Percentiles rank a stretch among this genome's conserved stretches.
Evolutionary conservation across 2,113 vertebrate genomes (phyloP).

Genomic region (Hippopotamus amphibius): DNA sequence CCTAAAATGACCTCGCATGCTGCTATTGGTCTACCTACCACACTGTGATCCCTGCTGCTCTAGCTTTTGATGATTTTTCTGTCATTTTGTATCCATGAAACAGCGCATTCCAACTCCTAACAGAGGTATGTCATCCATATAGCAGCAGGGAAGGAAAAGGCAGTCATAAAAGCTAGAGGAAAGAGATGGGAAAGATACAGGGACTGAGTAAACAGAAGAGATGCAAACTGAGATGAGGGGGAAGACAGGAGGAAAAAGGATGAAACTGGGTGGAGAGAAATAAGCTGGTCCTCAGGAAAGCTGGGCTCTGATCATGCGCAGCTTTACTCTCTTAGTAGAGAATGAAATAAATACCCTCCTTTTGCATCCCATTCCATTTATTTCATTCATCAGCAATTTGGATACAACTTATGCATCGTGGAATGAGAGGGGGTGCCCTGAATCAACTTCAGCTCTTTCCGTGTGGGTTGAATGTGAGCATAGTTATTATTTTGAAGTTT

Average conservation of each 20-base stretch:
- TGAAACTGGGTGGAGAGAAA: neutral
- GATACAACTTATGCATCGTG: neutral
- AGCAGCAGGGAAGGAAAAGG: neutral
- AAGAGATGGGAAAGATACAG: neutral
- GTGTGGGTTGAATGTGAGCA: neutral
- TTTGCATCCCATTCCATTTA: neutral
- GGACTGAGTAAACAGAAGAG: neutral
- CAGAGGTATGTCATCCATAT: neutral
- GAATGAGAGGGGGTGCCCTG: neutral
- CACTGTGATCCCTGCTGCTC: neutral
- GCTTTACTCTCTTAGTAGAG: neutral
- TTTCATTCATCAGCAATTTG: neutral
- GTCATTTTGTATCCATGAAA: neutral
- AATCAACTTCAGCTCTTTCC: neutral
- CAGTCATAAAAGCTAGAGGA: neutral
- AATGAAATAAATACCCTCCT: neutral
- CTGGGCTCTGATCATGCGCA: neutral
- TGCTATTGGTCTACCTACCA: neutral
- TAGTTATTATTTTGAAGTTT: slow-evolving; percentile 25
- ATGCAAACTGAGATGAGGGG: neutral
- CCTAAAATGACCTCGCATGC: neutral
- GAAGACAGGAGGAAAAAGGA: neutral
- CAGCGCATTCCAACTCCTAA: neutral
- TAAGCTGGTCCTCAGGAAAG: neutral
- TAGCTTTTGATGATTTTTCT: neutral